These are phyloP conservation scores for Silurus meridionalis DNA, from an alignment of 2,113 vertebrate species.

Conservation along the genomic window DNA sequence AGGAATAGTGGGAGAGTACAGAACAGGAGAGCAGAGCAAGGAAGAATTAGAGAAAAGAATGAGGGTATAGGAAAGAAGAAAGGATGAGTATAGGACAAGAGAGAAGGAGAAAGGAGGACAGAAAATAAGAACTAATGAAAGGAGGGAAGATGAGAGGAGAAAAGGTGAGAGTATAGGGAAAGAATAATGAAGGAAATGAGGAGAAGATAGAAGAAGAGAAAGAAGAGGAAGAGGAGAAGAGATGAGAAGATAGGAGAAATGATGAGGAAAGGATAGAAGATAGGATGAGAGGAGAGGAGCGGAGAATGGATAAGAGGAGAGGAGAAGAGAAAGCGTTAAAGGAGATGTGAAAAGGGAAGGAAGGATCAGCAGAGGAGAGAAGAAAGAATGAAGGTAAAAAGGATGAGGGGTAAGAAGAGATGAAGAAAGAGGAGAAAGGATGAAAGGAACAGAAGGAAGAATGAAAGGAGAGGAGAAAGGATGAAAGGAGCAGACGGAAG, in stretches of 20 bases:
- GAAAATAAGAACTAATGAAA: neutral
- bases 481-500: too few relatives aligned
- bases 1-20: neutral
- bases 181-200: neutral
- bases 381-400: accelerated
- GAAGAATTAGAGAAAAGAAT: neutral
- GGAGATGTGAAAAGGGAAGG: too few relatives aligned
- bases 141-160: neutral
- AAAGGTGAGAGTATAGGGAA: neutral
- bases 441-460: too few relatives aligned
- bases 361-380: too few relatives aligned
- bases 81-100: neutral
- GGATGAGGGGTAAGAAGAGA: too few relatives aligned
- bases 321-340: too few relatives aligned
- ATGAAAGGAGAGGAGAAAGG: too few relatives aligned
- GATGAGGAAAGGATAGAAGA: too few relatives aligned
- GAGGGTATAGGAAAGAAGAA: neutral
- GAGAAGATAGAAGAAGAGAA: neutral
- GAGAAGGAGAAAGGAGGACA: neutral
- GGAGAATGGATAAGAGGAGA: too few relatives aligned
- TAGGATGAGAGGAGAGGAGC: too few relatives aligned
- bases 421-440: too few relatives aligned
- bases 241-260: neutral
- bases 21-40: neutral
- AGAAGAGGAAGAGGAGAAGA: neutral